Evolutionary conservation across 2,888 invertebrate species (phyloP).

Genomic region (Chydorus sphaericus): DNA sequence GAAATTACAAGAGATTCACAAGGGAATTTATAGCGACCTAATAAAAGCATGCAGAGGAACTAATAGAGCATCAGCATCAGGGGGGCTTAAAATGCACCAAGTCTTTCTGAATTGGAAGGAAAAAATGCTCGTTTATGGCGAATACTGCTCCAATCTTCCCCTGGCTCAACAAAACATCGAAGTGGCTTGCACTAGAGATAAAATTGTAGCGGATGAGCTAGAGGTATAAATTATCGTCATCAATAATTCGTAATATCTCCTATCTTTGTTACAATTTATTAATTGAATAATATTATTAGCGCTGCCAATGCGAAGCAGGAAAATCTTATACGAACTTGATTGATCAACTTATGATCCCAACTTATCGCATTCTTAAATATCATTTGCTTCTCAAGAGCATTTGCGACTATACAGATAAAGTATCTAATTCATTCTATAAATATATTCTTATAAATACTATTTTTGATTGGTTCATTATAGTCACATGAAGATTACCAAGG

Average conservation of each 20-base stretch:
- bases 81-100: slow-evolving; percentile 54
- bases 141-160: slow-evolving; percentile 88
- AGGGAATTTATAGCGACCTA: slow-evolving; percentile 65
- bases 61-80: too few species aligned
- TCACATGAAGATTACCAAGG: slow-evolving; percentile 70
- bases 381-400: slow-evolving; percentile 82
- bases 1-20: slow-evolving; percentile 75
- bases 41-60: slow-evolving; percentile 43
- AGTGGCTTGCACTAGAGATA: slow-evolving; percentile 30
- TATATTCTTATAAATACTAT: too few species aligned
- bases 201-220: background rate
- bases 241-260: too few species aligned
- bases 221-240: background rate
- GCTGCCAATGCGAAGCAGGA: slow-evolving; percentile 84
- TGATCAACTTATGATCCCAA: slow-evolving; percentile 91
- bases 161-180: slow-evolving; percentile 74
- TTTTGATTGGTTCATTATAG: too few species aligned
- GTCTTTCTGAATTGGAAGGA: slow-evolving; percentile 84
- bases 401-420: slow-evolving; percentile 68
- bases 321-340: slow-evolving; percentile 86
- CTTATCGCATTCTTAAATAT: slow-evolving; percentile 96
- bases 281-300: slow-evolving; percentile 40
- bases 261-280: too few species aligned
- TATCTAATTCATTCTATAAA: too few species aligned
- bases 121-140: slow-evolving; percentile 81